These are phyloP conservation scores for Hemicentrotus pulcherrimus DNA, from an alignment of 35 echinoderm and acorn worm species.

Conservation along the genomic window DNA sequence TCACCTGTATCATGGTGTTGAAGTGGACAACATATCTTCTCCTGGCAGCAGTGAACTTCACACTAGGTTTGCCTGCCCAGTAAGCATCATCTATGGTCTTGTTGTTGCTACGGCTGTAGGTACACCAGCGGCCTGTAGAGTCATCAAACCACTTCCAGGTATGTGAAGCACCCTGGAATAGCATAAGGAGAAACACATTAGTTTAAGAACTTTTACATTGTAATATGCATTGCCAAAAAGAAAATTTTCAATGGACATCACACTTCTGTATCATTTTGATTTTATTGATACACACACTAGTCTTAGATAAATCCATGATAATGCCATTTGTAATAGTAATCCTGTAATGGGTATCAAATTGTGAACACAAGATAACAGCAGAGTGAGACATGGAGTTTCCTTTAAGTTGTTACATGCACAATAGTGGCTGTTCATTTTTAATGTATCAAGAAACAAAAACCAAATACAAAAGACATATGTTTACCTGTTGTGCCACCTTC, in stretches of 20 bases:
- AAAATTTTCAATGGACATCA: too few species aligned
- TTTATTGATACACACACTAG: too few species aligned
- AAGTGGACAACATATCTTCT: conserved; percentile 94
- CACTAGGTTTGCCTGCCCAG: conserved; percentile 90
- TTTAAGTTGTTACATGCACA: too few species aligned
- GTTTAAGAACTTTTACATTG: neutral
- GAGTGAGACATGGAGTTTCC: too few species aligned
- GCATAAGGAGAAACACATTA: neutral
- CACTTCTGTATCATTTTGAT: too few species aligned
- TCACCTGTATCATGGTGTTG: conserved; percentile 97
- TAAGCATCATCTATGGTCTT: conserved; percentile 99
- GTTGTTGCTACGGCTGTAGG: conserved; percentile 90
- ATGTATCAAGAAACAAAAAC: too few species aligned
- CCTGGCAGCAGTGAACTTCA: conserved; percentile 91
- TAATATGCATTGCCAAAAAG: too few species aligned
- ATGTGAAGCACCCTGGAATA: conserved; percentile 82
- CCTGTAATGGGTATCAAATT: too few species aligned
- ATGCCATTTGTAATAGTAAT: too few species aligned
- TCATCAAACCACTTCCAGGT: conserved; percentile 99
- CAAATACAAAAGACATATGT: neutral
- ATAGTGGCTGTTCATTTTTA: too few species aligned
- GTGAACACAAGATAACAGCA: too few species aligned
- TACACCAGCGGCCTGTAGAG: conserved; percentile 80
- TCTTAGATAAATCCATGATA: too few species aligned
- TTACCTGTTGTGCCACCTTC: conserved; percentile 77